Conservation (phyloP, 2,797 vertebrate species). For the Parambassis ranga region DNA sequence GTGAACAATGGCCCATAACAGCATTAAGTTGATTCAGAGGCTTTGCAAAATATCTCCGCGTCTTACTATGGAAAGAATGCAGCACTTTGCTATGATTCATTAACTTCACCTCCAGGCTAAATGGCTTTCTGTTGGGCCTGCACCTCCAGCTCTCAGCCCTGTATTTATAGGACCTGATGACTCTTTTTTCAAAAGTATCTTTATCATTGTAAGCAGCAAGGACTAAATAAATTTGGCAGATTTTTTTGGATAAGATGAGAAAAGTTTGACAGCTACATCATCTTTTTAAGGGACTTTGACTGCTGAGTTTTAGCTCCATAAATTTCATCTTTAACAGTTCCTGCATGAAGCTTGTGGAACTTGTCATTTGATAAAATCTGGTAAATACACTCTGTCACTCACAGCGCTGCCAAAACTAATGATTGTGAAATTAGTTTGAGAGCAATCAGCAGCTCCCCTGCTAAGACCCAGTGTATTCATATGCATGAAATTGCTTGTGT, state of each 20-base stretch:
- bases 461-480: slow-evolving; percentile 98
- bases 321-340: slow-evolving; percentile 73
- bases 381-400: slow-evolving; percentile 70
- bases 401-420: slow-evolving; percentile 90
- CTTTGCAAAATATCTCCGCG: slow-evolving; percentile 83
- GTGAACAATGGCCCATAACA: slow-evolving; percentile 91
- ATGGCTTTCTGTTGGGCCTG: slow-evolving; percentile 82
- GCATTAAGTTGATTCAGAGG: slow-evolving; percentile 89
- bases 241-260: background rate
- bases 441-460: slow-evolving; percentile 94
- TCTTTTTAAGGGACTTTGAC: too few species aligned
- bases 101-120: slow-evolving; percentile 86
- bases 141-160: slow-evolving; percentile 77
- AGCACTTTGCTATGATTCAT: slow-evolving; percentile 86
- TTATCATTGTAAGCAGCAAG: too few species aligned
- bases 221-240: too few species aligned
- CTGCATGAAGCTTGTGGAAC: slow-evolving; percentile 41
- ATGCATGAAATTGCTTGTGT: slow-evolving; percentile 99
- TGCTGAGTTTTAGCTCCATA: too few species aligned
- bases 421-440: slow-evolving; percentile 99
- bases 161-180: slow-evolving; percentile 21
- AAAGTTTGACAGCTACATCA: too few species aligned
- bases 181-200: background rate
- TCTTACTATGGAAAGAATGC: slow-evolving; percentile 88
- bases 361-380: slow-evolving; percentile 62